Base-by-base conservation (phyloP, 2,113 vertebrate genomes). In the Polyodon spathula region DNA sequence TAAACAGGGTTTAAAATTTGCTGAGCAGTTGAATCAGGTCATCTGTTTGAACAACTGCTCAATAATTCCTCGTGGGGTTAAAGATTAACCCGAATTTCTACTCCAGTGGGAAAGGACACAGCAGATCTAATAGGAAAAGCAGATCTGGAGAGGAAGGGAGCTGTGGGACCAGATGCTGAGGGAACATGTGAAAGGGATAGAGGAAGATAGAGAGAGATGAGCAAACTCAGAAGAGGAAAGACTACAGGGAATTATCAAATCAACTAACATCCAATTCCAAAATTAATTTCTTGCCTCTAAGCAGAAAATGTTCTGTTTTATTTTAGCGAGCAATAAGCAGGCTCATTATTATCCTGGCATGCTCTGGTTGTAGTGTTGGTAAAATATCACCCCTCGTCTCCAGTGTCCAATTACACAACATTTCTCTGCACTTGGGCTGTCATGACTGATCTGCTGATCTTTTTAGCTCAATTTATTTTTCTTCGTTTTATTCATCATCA, bases 191-290 rank as follows among this genome's bases (percentile, higher is more conserved):
- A n/a, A n/a, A n/a, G n/a, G n/a, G n/a, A n/a, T n/a, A n/a, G n/a
- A n/a, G n/a, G n/a, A n/a, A n/a, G 84, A 85, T 59, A 66, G 15
- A 62, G 39, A 55, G 54, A 56, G 40, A 48, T 16, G 44, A 40
- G 27, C 63, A 46, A 41, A 27, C 66, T 58, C 52, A 38, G 46
- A 64, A 65, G 62, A 71, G 71, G 61, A 71, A 72, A 78, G 77
- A 85, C 87, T 86, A 75, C 58, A 74, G 88, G 88, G 90, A 85
- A 89, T 88, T 85, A 88, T 90, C 86, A 90, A 93, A 94, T 93
- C 92, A 93, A 93, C 93, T 93, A 95, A 83, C 89, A 77, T 89
- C 88, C 89, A 88, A 89, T 89, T 92, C 87, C 81, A 84, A 85
- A 89, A 87, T 87, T 86, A 88, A 91, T 90, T 87, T 90, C 86